Evolutionary conservation across 2,797 vertebrate genomes (phyloP).

Genomic region (Distichodus sexfasciatus): DNA sequence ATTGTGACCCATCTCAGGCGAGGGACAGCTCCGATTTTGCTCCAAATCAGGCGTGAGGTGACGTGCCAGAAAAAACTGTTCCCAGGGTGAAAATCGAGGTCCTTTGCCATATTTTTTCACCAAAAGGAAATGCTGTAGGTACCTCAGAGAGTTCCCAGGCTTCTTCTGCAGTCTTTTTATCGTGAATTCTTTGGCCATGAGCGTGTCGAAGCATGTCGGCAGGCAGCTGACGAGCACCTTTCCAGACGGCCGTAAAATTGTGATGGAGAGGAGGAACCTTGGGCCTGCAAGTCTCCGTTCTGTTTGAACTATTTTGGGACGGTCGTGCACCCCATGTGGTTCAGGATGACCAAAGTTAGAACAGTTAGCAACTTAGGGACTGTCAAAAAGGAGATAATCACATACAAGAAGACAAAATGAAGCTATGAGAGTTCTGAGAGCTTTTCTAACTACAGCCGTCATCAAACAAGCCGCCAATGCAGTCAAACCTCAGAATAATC

Average conservation of each 20-base stretch:
- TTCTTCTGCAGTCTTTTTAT: no score
- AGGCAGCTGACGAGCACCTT: not conserved
- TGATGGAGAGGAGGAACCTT: constrained; percentile 30
- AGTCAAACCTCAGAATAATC: not conserved
- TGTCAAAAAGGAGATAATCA: no score
- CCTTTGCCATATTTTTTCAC: no score
- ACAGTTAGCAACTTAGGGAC: no score
- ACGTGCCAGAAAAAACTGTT: no score
- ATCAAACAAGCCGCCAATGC: not conserved
- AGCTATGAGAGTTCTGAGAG: no score
- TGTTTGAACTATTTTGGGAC: not conserved
- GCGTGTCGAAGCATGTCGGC: not conserved
- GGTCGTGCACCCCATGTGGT: not conserved
- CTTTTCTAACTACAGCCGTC: not conserved
- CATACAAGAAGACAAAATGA: no score
- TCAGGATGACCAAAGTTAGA: no score
- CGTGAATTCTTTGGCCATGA: not conserved
- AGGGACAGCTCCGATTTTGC: not conserved
- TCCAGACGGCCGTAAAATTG: constrained; percentile 20
- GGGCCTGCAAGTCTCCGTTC: not conserved
- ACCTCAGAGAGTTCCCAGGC: no score
- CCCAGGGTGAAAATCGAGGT: no score
- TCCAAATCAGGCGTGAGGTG: no score
- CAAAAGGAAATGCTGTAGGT: no score
- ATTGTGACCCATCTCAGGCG: not conserved